A percentile compares a stretch with the other conserved stretches of the same genome.
These are phyloP conservation scores for Nansenia antarctica DNA, from an alignment of 2,113 vertebrate genomes.

Conservation along the genomic window DNA sequence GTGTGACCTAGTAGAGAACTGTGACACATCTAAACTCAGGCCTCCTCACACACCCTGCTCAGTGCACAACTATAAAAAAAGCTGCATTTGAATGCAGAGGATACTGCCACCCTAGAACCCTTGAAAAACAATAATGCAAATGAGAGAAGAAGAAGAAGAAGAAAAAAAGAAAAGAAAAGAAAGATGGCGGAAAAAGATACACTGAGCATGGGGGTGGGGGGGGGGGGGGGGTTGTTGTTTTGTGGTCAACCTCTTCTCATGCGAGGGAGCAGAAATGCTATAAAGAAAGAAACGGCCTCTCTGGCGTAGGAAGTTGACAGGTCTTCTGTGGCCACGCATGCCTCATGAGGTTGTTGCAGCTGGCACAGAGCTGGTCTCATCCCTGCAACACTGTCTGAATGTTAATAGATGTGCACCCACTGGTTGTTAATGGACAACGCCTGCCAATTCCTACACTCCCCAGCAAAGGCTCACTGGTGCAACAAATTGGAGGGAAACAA, in stretches of 20 bases:
- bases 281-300: slow-evolving; percentile 26
- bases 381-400: slow-evolving; percentile 60
- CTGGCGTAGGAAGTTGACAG: slow-evolving; percentile 37
- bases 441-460: slow-evolving; percentile 60
- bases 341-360: slow-evolving; percentile 52
- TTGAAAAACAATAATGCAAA: slow-evolving; percentile 18
- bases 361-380: slow-evolving; percentile 55
- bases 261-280: too few relatives aligned
- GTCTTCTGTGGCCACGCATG: slow-evolving; percentile 29
- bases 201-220: too few relatives aligned
- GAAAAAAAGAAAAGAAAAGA: too few relatives aligned
- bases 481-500: slow-evolving; percentile 45
- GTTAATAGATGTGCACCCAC: slow-evolving; percentile 61
- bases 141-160: too few relatives aligned
- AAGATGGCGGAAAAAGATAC: not conserved
- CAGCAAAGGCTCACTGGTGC: slow-evolving; percentile 54
- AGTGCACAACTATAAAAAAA: slow-evolving; percentile 33
- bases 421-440: slow-evolving; percentile 33
- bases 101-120: slow-evolving; percentile 16
- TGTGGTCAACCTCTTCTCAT: slow-evolving; percentile 41
- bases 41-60: slow-evolving; percentile 18
- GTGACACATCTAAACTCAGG: slow-evolving; percentile 39
- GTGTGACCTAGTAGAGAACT: slow-evolving; percentile 34
- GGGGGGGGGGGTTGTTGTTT: not conserved
- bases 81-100: slow-evolving; percentile 40